Conservation (phyloP, 2,888 invertebrate species). For the Clivina fossor region DNA sequence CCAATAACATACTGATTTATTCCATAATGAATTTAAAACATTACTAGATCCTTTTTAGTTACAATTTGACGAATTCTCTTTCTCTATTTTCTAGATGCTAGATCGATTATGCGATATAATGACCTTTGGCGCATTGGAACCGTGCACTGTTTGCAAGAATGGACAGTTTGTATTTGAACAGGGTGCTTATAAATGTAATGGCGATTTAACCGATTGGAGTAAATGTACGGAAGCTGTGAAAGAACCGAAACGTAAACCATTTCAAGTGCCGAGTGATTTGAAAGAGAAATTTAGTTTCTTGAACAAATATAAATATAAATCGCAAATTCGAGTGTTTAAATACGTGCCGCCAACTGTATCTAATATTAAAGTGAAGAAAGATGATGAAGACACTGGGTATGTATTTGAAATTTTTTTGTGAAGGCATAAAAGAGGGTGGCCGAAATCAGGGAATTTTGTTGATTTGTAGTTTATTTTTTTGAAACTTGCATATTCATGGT, state of each 20-base stretch:
- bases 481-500: too few species aligned
- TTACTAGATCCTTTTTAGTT: too few species aligned
- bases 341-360: constrained; percentile 55
- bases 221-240: constrained; percentile 75
- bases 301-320: constrained; percentile 62
- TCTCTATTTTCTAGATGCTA: constrained; percentile 69
- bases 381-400: constrained; percentile 46
- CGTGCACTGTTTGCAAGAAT: constrained; percentile 76
- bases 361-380: constrained; percentile 55
- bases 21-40: too few species aligned
- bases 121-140: constrained; percentile 80
- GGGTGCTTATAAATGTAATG: constrained; percentile 78
- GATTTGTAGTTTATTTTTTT: too few species aligned
- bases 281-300: constrained; percentile 61
- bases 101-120: constrained; percentile 82
- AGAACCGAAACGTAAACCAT: constrained; percentile 71
- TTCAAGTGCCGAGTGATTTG: constrained; percentile 67
- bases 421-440: too few species aligned
- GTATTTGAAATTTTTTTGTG: too few species aligned
- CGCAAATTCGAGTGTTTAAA: constrained; percentile 61
- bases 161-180: constrained; percentile 72
- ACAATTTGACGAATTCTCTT: too few species aligned
- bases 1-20: constrained; percentile 8
- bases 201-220: constrained; percentile 82
- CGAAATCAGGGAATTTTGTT: too few species aligned